Conservation (phyloP, 2,888 invertebrate genomes). For the Amphipyra berbera region DNA sequence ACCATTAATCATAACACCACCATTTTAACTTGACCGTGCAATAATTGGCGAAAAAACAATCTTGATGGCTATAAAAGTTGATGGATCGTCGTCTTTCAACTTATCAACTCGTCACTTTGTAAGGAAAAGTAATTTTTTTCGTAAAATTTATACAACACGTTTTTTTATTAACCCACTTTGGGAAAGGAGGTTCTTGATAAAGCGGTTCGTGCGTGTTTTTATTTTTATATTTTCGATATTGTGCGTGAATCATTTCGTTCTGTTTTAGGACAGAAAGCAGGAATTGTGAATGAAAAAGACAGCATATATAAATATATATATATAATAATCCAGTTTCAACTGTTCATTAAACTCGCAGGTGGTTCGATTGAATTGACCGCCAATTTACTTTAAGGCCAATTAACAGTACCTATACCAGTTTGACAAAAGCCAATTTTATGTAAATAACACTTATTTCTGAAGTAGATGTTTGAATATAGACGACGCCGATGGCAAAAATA, state of each 20-base stretch:
- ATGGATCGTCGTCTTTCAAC: slow-evolving; percentile 38
- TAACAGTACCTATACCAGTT: too few species aligned
- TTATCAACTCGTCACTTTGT: slow-evolving; percentile 37
- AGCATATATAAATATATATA: too few species aligned
- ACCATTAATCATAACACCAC: slow-evolving; percentile 43
- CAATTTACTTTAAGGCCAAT: too few species aligned
- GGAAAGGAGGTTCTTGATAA: background rate
- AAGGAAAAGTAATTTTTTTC: slow-evolving; percentile 25
- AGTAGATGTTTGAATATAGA: too few species aligned
- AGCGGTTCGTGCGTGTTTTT: background rate
- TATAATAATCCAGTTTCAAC: too few species aligned
- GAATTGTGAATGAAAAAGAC: too few species aligned
- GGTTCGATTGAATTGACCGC: too few species aligned
- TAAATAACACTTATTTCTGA: too few species aligned
- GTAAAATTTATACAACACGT: slow-evolving; percentile 6
- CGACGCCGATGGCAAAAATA: too few species aligned
- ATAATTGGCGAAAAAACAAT: slow-evolving; percentile 51
- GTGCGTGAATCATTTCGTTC: background rate
- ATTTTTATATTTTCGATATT: background rate
- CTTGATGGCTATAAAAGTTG: slow-evolving; percentile 32
- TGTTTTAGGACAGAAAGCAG: too few species aligned
- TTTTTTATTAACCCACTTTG: slow-evolving; percentile 17
- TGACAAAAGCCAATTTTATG: too few species aligned
- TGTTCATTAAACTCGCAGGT: too few species aligned
- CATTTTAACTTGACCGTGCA: slow-evolving; percentile 16